Evolutionary conservation across 1,140 invertebrate genomes (phyloP), one percentile per base, ranked within the genome.

Genomic region (Drosophila pectinifera): DNA sequence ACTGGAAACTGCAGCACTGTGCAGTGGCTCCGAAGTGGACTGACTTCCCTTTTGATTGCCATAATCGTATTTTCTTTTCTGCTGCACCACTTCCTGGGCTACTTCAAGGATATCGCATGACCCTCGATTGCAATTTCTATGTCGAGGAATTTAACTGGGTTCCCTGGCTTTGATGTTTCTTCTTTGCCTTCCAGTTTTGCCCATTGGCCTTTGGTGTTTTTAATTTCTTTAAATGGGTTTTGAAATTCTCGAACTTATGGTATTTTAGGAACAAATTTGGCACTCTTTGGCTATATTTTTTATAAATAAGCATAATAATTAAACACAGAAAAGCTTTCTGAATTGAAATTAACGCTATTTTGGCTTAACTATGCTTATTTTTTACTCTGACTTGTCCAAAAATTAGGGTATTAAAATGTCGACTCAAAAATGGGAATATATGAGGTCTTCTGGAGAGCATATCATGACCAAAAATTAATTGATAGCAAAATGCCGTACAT

Each of bases 21-120:
- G 28, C 20, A 36, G 24, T 58, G 42, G 45, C 28, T 49, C 20
- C 45, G 43, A 42, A 68, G 43, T 68, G 64, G 31, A 20, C 54
- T 69, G 31, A 20, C 54, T 69, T 31, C 36, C 45, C 24, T 48
- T 56, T 80, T 62, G 20, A 54, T 59, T 56, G 45, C 45, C 39
- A 65, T 65, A 65, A 42, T 55, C 46, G 20, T 45, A 51, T 73
- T 58, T 63, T 63, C 48, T 77, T 62, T 43, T 58, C 22, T 36
- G 20, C 31, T 36, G 45, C 26, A 14, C 58, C 28, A 11, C n/a
- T 39, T 65, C 26, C 64, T 36, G n/a, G 11, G 20, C 36, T 62
- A 64, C 79, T 78, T 89, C 84, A 89, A 84, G 76, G 56, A 78
- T 88, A 88, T 88, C 85, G 36, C 28, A 72, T 89, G 73, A 56